Percentiles rank a stretch among this genome's conserved stretches.
phyloP scores from a whole-genome alignment of 2,797 vertebrate genomes.

The Galaxias olidus region DNA sequence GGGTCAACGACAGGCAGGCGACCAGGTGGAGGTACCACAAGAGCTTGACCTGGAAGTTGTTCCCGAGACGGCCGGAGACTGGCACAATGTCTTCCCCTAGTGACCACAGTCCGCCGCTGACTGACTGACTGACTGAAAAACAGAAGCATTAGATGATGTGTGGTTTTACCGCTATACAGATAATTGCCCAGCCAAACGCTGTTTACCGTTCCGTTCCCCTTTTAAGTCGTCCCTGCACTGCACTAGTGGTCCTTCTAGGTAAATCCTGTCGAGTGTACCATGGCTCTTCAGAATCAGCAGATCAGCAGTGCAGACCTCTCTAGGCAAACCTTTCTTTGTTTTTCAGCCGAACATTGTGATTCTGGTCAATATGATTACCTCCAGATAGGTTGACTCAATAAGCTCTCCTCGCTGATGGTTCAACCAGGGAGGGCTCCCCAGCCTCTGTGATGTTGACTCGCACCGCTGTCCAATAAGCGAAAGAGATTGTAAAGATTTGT shows the following conservation, averaged over 20 bases:
- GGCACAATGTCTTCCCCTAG: constrained; percentile 90
- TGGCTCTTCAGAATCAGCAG: constrained; percentile 15
- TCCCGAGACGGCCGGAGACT: constrained; percentile 85
- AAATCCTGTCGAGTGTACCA: constrained; percentile 1
- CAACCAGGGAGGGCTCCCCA: too few species aligned
- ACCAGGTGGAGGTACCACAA: constrained; percentile 75
- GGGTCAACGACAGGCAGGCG: too few species aligned
- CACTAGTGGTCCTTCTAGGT: not conserved
- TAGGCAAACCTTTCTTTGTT: constrained; percentile 43
- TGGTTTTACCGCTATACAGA: constrained; percentile 6
- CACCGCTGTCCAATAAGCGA: too few species aligned
- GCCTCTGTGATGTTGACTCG: constrained; percentile 7
- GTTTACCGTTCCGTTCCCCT: too few species aligned
- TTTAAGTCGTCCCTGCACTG: too few species aligned
- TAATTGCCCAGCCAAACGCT: not conserved
- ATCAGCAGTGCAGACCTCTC: constrained; percentile 13
- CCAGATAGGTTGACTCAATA: constrained; percentile 36
- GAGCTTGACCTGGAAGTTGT: constrained; percentile 89
- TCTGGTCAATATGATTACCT: constrained; percentile 41
- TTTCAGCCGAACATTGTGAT: constrained; percentile 29
- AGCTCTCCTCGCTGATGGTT: too few species aligned
- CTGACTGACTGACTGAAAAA: too few species aligned
- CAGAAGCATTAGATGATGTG: too few species aligned
- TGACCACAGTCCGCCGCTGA: not conserved
- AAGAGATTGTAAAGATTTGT: not conserved